Conservation (phyloP, 2,797 vertebrate species). For the Aotus griseimembra region DNA sequence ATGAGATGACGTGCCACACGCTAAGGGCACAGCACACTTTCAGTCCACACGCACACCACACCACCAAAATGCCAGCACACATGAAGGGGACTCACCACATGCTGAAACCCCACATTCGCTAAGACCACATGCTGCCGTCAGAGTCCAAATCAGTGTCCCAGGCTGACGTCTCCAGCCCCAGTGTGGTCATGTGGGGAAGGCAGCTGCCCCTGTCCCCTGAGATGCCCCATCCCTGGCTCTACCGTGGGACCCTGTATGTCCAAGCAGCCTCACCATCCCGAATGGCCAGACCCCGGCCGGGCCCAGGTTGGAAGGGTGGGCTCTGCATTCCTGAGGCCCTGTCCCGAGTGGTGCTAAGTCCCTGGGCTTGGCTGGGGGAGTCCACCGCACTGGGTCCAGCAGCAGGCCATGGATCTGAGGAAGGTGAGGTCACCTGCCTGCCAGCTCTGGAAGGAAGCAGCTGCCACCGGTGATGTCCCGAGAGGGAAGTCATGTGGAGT, state of each 20-base stretch:
- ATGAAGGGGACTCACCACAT: not conserved
- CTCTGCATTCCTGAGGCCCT: not conserved
- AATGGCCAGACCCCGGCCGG: not conserved
- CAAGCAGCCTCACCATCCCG: not conserved
- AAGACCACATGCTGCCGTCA: not conserved
- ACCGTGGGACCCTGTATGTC: not conserved
- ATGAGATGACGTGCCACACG: fast-evolving
- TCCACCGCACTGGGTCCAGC: no score
- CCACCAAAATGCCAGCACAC: not conserved
- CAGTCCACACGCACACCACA: not conserved
- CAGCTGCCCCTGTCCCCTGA: not conserved
- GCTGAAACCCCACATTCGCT: fast-evolving
- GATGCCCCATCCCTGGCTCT: not conserved
- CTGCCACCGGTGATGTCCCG: not conserved
- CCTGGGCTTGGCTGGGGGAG: not conserved
- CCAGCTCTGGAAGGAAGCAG: not conserved
- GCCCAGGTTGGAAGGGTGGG: not conserved
- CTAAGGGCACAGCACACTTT: not conserved
- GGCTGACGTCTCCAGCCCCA: fast-evolving
- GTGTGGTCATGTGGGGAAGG: not conserved
- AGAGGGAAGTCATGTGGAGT: not conserved
- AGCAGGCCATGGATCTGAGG: not conserved
- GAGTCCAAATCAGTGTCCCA: not conserved
- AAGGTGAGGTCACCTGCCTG: not conserved
- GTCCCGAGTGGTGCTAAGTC: not conserved